Percentiles rank a stretch among this genome's conserved stretches.
These are phyloP conservation scores for Manis crassicaudata DNA, from an alignment of 2,797 vertebrate genomes.

Conservation along the genomic window DNA sequence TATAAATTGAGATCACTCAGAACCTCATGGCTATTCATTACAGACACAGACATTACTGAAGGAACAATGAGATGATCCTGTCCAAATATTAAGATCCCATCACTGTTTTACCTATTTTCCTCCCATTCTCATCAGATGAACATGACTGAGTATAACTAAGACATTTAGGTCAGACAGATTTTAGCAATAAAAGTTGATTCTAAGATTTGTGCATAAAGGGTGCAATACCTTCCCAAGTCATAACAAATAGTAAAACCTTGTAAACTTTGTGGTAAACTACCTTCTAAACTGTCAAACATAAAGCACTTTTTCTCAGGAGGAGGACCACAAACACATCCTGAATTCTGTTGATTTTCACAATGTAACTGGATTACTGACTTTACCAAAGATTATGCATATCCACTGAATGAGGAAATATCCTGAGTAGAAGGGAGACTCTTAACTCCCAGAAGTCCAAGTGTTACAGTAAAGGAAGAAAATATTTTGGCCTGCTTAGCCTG, in stretches of 20 bases:
- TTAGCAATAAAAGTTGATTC: conserved; percentile 33
- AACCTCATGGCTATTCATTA: background rate
- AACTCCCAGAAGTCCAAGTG: background rate
- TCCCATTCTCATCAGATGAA: conserved; percentile 10
- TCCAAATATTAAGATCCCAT: background rate
- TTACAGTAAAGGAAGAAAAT: background rate
- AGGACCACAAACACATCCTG: background rate
- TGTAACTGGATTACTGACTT: background rate
- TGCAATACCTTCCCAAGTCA: background rate
- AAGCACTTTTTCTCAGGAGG: background rate
- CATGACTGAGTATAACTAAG: background rate
- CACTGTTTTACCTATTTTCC: background rate
- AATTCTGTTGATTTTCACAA: conserved; percentile 2
- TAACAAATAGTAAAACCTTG: background rate
- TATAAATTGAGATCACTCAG: background rate
- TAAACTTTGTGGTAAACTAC: background rate
- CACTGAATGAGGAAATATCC: background rate
- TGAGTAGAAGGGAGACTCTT: background rate
- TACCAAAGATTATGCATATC: background rate
- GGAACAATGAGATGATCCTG: background rate
- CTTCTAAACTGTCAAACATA: background rate
- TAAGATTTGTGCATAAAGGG: background rate
- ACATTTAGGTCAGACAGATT: background rate
- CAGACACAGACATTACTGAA: background rate
- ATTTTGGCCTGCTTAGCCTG: background rate